Base-by-base conservation (phyloP, 2,888 invertebrate genomes). In the Noctua comes region DNA sequence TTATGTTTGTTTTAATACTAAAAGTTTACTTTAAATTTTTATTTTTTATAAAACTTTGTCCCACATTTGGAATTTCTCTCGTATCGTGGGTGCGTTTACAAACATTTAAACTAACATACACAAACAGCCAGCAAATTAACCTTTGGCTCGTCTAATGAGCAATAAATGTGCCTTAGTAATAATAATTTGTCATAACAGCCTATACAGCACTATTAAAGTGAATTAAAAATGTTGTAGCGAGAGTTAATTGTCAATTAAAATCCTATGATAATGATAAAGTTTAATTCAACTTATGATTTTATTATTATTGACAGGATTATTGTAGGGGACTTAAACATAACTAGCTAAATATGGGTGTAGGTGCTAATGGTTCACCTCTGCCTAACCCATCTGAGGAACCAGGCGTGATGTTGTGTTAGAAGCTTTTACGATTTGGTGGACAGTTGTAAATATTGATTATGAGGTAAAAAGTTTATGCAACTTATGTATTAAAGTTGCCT, bases 101-200 rank as follows among this genome's bases (percentile, higher is more conserved):
- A n/a, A n/a, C n/a, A n/a, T n/a, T n/a, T n/a, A n/a, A n/a, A n/a
- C n/a, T n/a, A n/a, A n/a, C n/a, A n/a, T n/a, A n/a, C n/a, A n/a
- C n/a, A n/a, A n/a, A n/a, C n/a, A n/a, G n/a, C n/a, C n/a, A n/a
- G n/a, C n/a, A n/a, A 51, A 62, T n/a, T 78, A 54, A 64, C 36
- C 6, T 71, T 79, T 36, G 10, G 27, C 24, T 71, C 8, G 1
- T 68, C 16, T 43, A 27, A 51, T 27, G 18, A 54, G 36, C 36
- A 21, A 36, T 71, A 27, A 71, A 79, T 46, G 16, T 31, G 18
- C 16, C 5, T 65, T 2, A 27, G 13, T 64, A 46, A 46, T 71
- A 54, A 78, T 24, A 64, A 79, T 79, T 72, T 46, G 54, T 65
- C 27, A 11, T 36, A 27, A 54, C 54, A 46, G 54, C n/a, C n/a